Evolutionary conservation across 2,113 vertebrate genomes (phyloP), one percentile per base, ranked within the genome.

Genomic region (Tricholaema leucomelas): DNA sequence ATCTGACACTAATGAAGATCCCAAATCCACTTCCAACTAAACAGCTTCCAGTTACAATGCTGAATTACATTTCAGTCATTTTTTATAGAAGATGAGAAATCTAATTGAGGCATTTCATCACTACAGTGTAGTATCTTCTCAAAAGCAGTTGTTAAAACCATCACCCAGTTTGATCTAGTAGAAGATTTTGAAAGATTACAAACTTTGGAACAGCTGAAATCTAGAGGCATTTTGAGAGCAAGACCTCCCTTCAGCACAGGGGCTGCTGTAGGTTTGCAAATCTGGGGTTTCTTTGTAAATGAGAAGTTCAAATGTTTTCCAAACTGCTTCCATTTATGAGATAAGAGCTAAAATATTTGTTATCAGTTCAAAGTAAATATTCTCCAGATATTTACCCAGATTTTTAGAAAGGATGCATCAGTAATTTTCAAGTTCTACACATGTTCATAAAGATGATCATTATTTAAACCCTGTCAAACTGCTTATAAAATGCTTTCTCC

Each of bases 1-100:
- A 85, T 94, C 89, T 92, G 75, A 91, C 30, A 89, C 84, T 96
- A 93, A 96, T 93, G 92, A 96, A 95, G 93, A 92, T 96, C 81
- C 93, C 84, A 95, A 89, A 96, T 83, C 54, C 38, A 52, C 85
- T 95, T 87, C 52, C 64, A 85, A 58, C 84, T 91, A 82, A 87
- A 52, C 59, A 88, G 44, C 71, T 93, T 88, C 69, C 71, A 82
- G 75, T 92, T 92, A 87, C 52, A 92, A 91, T 25, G 48, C 82
- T 0, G 1, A 89, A 92, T 85, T 92, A 73, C 17, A 71, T 85
- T 92, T 79, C 40, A 79, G 56, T 66, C 13, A 60, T 92, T 93
- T 75, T 93, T 94, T 72, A 83, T 90, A 91, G 89, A 93, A 89
- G 36, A 85, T 77, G 50, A 93, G 46, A 85, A 73, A 95, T 74